Conservation (phyloP, 2,113 vertebrate genomes). For the Pongo pygmaeus region DNA sequence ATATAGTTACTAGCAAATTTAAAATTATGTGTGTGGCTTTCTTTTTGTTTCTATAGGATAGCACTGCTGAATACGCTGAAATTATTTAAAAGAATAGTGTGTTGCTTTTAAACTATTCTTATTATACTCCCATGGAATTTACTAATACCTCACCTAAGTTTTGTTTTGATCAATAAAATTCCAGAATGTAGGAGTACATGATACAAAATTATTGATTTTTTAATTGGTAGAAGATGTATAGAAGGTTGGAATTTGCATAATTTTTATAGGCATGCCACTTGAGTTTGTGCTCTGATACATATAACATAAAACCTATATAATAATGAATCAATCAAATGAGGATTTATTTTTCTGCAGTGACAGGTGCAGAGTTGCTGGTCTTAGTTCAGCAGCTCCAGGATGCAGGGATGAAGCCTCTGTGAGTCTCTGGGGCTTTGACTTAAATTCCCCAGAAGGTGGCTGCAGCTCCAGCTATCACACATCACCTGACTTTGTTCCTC, state of each 20-base stretch:
- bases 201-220: background rate
- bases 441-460: background rate
- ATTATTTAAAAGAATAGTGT: background rate
- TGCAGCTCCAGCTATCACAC: too few species aligned
- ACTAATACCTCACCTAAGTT: background rate
- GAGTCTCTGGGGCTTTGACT: background rate
- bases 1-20: background rate
- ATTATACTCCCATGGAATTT: background rate
- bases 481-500: background rate
- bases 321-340: background rate
- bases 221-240: background rate
- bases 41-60: background rate
- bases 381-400: background rate
- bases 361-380: background rate
- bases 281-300: background rate
- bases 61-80: background rate
- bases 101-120: background rate
- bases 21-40: background rate
- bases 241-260: background rate
- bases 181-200: background rate
- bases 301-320: background rate
- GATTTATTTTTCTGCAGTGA: background rate
- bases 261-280: background rate
- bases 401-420: too few species aligned
- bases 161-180: background rate